Evolutionary conservation across 2,113 vertebrate genomes (phyloP).

Genomic region (Eubucco bourcierii): DNA sequence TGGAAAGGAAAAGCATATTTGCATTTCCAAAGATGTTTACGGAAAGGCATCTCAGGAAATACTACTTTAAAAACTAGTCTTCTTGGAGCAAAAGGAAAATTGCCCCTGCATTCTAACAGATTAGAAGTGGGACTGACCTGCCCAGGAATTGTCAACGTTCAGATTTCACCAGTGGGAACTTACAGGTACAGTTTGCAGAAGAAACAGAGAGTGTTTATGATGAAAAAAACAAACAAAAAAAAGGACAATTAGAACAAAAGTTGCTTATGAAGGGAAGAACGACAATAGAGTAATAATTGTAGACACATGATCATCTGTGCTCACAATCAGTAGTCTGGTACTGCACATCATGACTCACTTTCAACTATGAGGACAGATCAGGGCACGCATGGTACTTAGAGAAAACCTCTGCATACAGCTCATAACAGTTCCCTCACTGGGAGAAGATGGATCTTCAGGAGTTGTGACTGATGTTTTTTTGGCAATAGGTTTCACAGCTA

Average conservation of each 20-base stretch:
- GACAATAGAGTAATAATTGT: not conserved
- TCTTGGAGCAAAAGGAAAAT: not conserved
- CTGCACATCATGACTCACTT: not conserved
- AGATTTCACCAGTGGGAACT: not conserved
- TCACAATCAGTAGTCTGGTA: not conserved
- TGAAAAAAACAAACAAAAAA: not conserved
- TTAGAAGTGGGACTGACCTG: not conserved
- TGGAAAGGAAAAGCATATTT: not conserved
- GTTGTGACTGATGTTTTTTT: not conserved
- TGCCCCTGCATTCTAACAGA: fast-evolving
- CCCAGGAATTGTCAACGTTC: not conserved
- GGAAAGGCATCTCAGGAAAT: not conserved
- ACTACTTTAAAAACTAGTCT: not conserved
- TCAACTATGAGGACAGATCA: not conserved
- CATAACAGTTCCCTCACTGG: not conserved
- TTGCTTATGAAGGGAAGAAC: conserved; percentile 9
- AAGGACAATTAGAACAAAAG: conserved; percentile 42
- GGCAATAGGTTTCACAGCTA: not conserved
- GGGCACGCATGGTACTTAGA: not conserved
- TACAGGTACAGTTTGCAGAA: not conserved
- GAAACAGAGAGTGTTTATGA: not conserved
- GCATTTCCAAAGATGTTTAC: not conserved
- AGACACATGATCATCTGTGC: fast-evolving
- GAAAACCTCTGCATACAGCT: not conserved
- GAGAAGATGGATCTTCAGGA: not conserved